A percentile compares a stretch with the other conserved stretches of the same genome.
phyloP scores from a whole-genome alignment of 2,888 invertebrate species.

The Trissolcus brochymenae region DNA sequence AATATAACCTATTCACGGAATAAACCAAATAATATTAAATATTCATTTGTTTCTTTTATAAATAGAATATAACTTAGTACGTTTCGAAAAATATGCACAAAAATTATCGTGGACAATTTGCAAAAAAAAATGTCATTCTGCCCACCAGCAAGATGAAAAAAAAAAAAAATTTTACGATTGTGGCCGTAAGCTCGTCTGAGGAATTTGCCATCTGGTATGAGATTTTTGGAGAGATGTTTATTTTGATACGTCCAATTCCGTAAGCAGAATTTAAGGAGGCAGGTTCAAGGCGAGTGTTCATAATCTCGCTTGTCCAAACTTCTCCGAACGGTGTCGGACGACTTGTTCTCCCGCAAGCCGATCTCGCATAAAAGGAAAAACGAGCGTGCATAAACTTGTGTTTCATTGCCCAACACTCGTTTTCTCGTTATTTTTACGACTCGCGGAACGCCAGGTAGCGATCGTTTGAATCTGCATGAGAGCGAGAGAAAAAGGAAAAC shows the following conservation, averaged over 20 bases:
- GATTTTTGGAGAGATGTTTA: no score
- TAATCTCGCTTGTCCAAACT: slow-evolving; percentile 46
- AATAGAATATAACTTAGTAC: no score
- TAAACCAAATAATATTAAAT: no score
- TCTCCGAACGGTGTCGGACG: slow-evolving; percentile 42
- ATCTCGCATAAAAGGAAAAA: slow-evolving; percentile 38
- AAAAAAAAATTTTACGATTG: no score
- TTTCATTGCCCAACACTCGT: slow-evolving; percentile 38
- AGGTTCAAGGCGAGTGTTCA: slow-evolving; percentile 61
- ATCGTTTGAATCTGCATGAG: slow-evolving; percentile 16
- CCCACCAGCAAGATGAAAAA: no score
- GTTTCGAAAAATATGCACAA: no score
- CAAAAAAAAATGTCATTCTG: no score
- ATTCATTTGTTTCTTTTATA: no score
- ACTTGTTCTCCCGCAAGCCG: slow-evolving; percentile 33
- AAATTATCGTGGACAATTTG: no score
- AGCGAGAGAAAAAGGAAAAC: neutral
- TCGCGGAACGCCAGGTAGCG: slow-evolving; percentile 9
- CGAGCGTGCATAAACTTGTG: slow-evolving; percentile 32
- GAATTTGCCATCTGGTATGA: no score
- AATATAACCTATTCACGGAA: no score
- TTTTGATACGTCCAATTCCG: slow-evolving; percentile 31
- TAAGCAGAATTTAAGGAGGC: slow-evolving; percentile 53
- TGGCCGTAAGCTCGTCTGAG: no score
- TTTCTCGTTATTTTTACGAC: slow-evolving; percentile 34